Percentiles rank a stretch among this genome's conserved stretches.
Conservation (phyloP, 2,797 vertebrate species). For the Rhinella marina region DNA sequence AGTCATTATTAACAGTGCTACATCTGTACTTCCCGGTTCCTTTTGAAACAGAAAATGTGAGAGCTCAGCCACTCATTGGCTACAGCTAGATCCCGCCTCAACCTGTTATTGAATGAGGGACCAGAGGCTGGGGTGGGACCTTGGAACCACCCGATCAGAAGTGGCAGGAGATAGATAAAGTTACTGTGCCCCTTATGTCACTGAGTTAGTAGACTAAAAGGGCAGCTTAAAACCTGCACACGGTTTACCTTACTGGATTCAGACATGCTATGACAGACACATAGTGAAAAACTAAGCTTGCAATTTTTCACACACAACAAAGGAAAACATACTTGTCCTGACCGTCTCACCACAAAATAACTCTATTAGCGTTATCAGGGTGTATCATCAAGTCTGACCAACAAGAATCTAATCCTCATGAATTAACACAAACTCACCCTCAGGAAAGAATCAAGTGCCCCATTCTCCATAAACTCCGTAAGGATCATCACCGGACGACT, state of each 20-base stretch:
- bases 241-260: neutral
- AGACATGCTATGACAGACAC: neutral
- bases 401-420: neutral
- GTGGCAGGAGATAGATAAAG: too few relatives aligned
- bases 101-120: too few relatives aligned
- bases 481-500: conserved; percentile 98
- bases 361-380: neutral
- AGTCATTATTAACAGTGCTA: too few relatives aligned
- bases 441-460: conserved; percentile 94
- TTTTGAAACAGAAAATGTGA: too few relatives aligned
- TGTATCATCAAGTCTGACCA: neutral
- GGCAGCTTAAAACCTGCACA: conserved; percentile 7
- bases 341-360: neutral
- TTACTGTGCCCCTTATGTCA: neutral
- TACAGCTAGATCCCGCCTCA: neutral
- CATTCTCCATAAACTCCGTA: conserved; percentile 99
- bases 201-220: neutral
- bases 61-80: too few relatives aligned
- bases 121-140: too few relatives aligned
- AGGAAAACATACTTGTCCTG: neutral
- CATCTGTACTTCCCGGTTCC: too few relatives aligned
- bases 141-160: too few relatives aligned
- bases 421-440: conserved; percentile 79
- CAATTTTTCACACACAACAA: neutral
- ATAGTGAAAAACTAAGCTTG: neutral